phyloP scores from a whole-genome alignment of 1,140 invertebrate species.

The Phortica variegata region DNA sequence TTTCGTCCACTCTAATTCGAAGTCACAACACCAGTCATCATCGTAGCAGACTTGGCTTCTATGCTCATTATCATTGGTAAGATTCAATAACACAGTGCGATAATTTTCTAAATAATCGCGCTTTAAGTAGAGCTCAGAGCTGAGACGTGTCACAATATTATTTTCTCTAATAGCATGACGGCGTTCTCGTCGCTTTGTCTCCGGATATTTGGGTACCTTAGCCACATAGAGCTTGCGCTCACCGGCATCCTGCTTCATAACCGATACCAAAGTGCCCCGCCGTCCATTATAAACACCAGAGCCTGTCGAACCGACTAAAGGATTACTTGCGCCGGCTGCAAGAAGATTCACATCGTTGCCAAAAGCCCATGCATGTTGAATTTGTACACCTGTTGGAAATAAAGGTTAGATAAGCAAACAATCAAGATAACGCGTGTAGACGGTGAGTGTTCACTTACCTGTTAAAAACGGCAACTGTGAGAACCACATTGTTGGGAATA shows the following conservation, averaged over 20 bases:
- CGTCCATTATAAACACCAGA: constrained; percentile 57
- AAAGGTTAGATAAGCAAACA: background rate
- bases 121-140: constrained; percentile 25
- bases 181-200: too few relatives aligned
- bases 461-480: constrained; percentile 71
- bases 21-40: constrained; percentile 33
- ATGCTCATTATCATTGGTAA: background rate
- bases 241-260: constrained; percentile 23
- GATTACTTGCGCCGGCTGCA: constrained; percentile 57
- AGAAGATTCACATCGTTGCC: constrained; percentile 60
- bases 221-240: constrained; percentile 31
- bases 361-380: constrained; percentile 59
- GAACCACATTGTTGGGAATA: constrained; percentile 73
- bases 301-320: constrained; percentile 47
- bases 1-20: constrained; percentile 24
- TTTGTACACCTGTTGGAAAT: constrained; percentile 55
- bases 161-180: too few relatives aligned
- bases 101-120: constrained; percentile 32
- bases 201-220: constrained; percentile 27
- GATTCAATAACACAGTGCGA: constrained; percentile 15
- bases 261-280: constrained; percentile 21
- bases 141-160: background rate
- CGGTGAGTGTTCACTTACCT: too few relatives aligned
- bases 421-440: background rate
- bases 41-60: constrained; percentile 15